Evolutionary conservation across 2,888 invertebrate species (phyloP).

Genomic region (Lasiommata megera): DNA sequence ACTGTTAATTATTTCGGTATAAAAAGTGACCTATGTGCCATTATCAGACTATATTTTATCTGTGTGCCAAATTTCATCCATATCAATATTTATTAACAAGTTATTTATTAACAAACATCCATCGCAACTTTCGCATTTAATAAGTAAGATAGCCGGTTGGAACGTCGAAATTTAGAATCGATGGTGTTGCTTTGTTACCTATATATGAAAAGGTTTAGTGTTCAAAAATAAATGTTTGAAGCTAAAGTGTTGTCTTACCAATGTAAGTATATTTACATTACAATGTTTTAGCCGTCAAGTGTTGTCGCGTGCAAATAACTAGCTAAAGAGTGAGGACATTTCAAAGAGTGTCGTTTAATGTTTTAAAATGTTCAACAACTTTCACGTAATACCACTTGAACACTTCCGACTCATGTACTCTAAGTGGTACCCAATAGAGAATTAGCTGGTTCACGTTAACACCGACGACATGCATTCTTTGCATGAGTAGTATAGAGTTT

Average conservation of each 20-base stretch:
- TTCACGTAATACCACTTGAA: slow-evolving; percentile 29
- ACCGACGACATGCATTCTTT: slow-evolving; percentile 15
- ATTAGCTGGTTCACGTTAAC: slow-evolving; percentile 22
- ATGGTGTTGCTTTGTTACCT: not conserved
- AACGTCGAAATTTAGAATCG: not conserved
- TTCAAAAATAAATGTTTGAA: not conserved
- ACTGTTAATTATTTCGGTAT: too few relatives aligned
- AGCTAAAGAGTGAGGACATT: slow-evolving; percentile 13
- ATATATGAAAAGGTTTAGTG: not conserved
- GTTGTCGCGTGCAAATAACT: slow-evolving; percentile 18
- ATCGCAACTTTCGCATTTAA: too few relatives aligned
- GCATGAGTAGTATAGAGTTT: slow-evolving; percentile 3
- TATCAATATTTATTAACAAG: too few relatives aligned
- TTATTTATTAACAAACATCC: too few relatives aligned
- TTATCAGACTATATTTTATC: too few relatives aligned
- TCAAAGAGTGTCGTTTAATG: slow-evolving; percentile 26
- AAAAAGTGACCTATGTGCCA: too few relatives aligned
- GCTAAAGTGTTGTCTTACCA: not conserved
- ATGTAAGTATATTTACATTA: slow-evolving; percentile 1
- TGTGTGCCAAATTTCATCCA: too few relatives aligned
- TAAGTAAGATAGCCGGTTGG: too few relatives aligned
- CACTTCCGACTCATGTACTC: slow-evolving; percentile 25
- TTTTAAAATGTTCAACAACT: slow-evolving; percentile 29
- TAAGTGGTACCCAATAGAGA: slow-evolving; percentile 10
- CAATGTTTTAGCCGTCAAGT: slow-evolving; percentile 8